Evolutionary conservation across 2,888 invertebrate genomes (phyloP), one percentile per base, ranked within the genome.

Genomic region (Hymenopus coronatus): DNA sequence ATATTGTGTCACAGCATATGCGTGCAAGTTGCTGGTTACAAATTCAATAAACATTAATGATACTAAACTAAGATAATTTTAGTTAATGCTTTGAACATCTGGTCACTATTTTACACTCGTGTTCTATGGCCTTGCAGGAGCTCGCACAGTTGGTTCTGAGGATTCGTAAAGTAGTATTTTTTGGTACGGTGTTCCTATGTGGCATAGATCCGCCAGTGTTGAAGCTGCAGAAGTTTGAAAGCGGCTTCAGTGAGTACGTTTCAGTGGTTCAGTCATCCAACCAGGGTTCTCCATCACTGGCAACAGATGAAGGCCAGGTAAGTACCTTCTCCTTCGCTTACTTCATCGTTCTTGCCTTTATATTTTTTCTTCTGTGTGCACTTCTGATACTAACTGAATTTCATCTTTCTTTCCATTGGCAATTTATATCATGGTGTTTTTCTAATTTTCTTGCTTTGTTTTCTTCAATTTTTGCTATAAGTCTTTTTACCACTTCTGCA

Each of bases 151-250:
- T 96, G 93, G 95, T 96, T 91, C 93, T 97, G 89, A 94, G 98
- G 90, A 95, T 97, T 89, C 94, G 95, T 91, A 96, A 96, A 92
- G 94, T 98, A 90, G 94, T 96, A 87, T 96, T 97, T 94, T 97
- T 98, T 93, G 96, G 96, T 90, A 97, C 97, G 70, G 97, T 96
- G 93, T 97, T 95, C 94, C 95, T 97, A 89, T 98, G 97, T 92
- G 98, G 98, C 28, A 95, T 97, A 91, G 97, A 97, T 92, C 97
- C 97, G n/a, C 97, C 97, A 0, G 97, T 98, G 90, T 94, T 98
- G 91, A 96, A 96, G 91, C 94, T 97, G 91, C 95, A 96, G 92
- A 96, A 95, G 93, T 95, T 95, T 89, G 94, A 95, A 89, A 92
- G 92, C 88, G 95, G 95, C 81, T 93, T 94, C 91, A 95, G 95